These are phyloP conservation scores for Catajapyx aquilonaris DNA, from an alignment of 1,140 invertebrate genomes.

Conservation along the genomic window DNA sequence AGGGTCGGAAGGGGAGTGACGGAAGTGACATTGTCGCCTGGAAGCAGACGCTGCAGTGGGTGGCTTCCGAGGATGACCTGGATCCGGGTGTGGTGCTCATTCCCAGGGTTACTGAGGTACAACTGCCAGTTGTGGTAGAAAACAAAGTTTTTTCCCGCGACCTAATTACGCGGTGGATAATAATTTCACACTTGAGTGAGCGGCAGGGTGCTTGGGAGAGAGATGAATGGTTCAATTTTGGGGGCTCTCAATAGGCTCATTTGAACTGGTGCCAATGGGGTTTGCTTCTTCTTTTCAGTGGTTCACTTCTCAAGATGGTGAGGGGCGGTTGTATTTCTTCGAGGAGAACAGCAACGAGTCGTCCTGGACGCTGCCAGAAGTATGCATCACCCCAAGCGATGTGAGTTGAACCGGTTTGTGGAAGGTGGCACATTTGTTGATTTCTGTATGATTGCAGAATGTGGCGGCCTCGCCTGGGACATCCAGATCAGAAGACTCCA, in stretches of 20 bases:
- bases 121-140: too few species aligned
- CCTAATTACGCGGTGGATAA: too few species aligned
- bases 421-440: background rate
- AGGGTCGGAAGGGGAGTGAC: conserved; percentile 2
- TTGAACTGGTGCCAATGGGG: too few species aligned
- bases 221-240: too few species aligned
- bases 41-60: conserved; percentile 4
- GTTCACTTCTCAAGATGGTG: conserved; percentile 32
- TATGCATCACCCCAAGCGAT: conserved; percentile 9
- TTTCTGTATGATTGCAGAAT: too few species aligned
- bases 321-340: conserved; percentile 37
- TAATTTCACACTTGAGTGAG: too few species aligned
- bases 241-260: too few species aligned
- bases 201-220: too few species aligned
- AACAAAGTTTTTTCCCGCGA: too few species aligned
- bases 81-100: background rate
- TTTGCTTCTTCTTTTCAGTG: conserved; percentile 24
- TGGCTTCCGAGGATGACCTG: conserved; percentile 2
- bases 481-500: background rate
- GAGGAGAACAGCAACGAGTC: conserved; percentile 35
- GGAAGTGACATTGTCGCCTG: conserved; percentile 7
- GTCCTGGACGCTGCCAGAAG: conserved; percentile 31
- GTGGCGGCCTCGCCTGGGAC: background rate
- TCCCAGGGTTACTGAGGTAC: too few species aligned
- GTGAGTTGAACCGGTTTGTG: background rate